phyloP scores from a whole-genome alignment of 1,140 invertebrate genomes.

The Lamellibrachia luymesi region DNA sequence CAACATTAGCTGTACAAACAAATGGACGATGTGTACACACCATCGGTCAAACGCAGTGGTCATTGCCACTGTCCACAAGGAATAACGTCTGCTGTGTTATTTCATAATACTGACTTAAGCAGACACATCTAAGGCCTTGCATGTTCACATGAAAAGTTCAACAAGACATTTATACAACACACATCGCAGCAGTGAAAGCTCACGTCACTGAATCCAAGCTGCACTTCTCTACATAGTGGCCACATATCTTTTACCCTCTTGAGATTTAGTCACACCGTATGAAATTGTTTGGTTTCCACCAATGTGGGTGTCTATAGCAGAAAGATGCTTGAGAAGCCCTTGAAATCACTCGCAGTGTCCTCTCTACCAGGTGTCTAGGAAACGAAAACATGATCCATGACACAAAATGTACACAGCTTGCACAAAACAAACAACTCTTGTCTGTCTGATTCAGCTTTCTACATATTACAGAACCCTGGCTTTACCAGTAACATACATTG shows the following conservation, averaged over 20 bases:
- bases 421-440: not conserved
- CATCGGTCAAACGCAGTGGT: not conserved
- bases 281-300: not conserved
- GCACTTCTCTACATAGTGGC: not conserved
- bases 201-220: not conserved
- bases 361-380: not conserved
- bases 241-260: not conserved
- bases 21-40: not conserved
- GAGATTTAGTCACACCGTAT: not conserved
- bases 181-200: not conserved
- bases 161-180: not conserved
- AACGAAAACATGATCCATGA: not conserved
- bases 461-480: not conserved
- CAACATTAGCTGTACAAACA: constrained; percentile 1
- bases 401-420: not conserved
- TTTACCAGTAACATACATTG: not conserved
- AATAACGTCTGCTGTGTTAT: not conserved
- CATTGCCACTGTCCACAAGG: not conserved
- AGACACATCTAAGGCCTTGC: not conserved
- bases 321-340: not conserved
- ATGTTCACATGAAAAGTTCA: not conserved
- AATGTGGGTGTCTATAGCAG: not conserved
- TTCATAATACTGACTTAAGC: not conserved
- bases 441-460: not conserved
- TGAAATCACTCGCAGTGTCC: not conserved